Base-by-base conservation (phyloP, 1,140 invertebrate genomes). In the Saccostrea echinata region DNA sequence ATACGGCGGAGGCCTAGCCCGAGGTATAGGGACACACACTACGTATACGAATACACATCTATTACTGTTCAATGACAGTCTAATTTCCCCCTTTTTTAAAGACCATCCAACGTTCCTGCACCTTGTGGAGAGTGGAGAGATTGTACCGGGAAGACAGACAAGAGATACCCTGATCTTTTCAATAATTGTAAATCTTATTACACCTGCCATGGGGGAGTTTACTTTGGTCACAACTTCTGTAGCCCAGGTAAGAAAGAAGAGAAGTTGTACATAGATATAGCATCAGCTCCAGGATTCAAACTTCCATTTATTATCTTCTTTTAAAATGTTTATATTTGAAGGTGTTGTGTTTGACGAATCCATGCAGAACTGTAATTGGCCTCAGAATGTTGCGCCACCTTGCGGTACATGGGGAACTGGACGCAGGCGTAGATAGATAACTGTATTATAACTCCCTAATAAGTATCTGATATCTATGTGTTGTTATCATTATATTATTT, bases 221-320 rank as follows among this genome's bases (percentile, higher is more conserved):
- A 86, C 85, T 90, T 89, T 61, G 91, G 91, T 27, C 91, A 91
- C 85, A 91, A 91, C 84, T 90, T 71, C 52, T 92, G 90, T 51
- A 76, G 88, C 2, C 61, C 76, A 86, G 86, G 91, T 92, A 57
- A 3, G 24, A 13, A 27, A n/a, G n/a, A n/a, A n/a, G n/a, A n/a
- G n/a, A n/a, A n/a, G n/a, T n/a, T n/a, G n/a, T n/a, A n/a, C n/a
- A n/a, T n/a, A n/a, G 6, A 6, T 43, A 43, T 43, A 6, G 2
- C 35, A 43, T 3, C 2, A 3, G 35, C 6, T 43, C 35, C 35
- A 43, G 35, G 35, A 43, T 43, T 43, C 35, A 43, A 43, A 57
- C 4, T 1, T 55, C 11, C 53, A 55, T 55, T 9, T 57, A 57
- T 57, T 16, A 57, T 16, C 55, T 4, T 57, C 18, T 11, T 52